A percentile compares a stretch with the other conserved stretches of the same genome.
Evolutionary conservation across 2,888 invertebrate genomes (phyloP).

Genomic region (Drosophila kanekoi): DNA sequence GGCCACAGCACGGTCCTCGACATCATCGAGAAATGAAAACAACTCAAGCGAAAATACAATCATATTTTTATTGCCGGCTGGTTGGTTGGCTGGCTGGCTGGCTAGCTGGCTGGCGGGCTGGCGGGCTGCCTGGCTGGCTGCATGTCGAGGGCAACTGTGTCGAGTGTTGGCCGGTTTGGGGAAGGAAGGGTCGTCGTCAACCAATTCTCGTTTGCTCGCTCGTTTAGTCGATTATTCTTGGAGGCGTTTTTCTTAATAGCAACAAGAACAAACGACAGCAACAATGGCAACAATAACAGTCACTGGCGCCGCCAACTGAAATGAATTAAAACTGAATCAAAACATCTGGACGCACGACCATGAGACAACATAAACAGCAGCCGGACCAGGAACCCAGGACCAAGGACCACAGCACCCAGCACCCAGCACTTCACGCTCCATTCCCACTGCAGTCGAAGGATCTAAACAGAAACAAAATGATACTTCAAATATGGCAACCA

Average conservation of each 20-base stretch:
- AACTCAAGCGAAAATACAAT: slow-evolving; percentile 84
- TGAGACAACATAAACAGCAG: slow-evolving; percentile 69
- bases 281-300: slow-evolving; percentile 66
- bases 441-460: slow-evolving; percentile 19
- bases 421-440: slow-evolving; percentile 7
- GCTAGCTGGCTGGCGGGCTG: too few species aligned
- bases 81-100: slow-evolving; percentile 44
- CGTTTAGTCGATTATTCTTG: slow-evolving; percentile 79
- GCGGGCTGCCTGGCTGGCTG: slow-evolving; percentile 61
- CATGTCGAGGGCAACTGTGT: slow-evolving; percentile 51
- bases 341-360: slow-evolving; percentile 82
- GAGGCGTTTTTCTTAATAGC: slow-evolving; percentile 81
- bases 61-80: slow-evolving; percentile 84
- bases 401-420: background rate
- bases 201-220: slow-evolving; percentile 67
- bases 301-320: slow-evolving; percentile 68
- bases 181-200: slow-evolving; percentile 29
- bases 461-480: slow-evolving; percentile 5
- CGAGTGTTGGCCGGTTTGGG: background rate
- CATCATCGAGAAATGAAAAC: slow-evolving; percentile 82
- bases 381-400: slow-evolving; percentile 11
- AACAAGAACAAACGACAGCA: slow-evolving; percentile 58
- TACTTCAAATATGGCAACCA: slow-evolving; percentile 22
- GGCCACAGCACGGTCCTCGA: slow-evolving; percentile 57
- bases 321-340: slow-evolving; percentile 83